Evolutionary conservation across 2,113 vertebrate species (phyloP), one percentile per base, ranked within the genome.

Genomic region (Zapus hudsonius): DNA sequence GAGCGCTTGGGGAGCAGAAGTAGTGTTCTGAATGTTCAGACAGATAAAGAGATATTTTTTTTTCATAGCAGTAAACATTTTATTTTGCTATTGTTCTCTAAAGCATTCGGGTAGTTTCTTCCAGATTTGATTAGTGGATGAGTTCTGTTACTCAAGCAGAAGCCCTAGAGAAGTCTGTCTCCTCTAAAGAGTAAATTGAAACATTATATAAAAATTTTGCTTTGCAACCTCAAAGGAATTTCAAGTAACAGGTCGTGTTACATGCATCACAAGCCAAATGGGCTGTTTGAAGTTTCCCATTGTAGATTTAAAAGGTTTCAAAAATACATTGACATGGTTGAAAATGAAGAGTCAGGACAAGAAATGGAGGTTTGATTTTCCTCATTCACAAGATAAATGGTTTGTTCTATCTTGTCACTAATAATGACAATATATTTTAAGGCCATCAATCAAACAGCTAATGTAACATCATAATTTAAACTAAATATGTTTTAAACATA

Each of bases 181-280:
- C 85, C 44, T 93, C 74, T 93, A 44, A 97, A 95, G 89, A 83
- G 31, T 91, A 72, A 92, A 94, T 93, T 89, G 82, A 96, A 95
- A 90, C 67, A 91, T 86, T 70, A 64, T 67, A 84, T 89, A 97
- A 95, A 70, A 96, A 90, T 31, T 73, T 75, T 76, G 57, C 66
- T 91, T 42, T 78, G 75, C 11, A 79, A 69, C 25, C 29, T 80
- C 0, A 92, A 40, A 94, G 40, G 13, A 55, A 59, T 96, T 93
- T 59, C 17, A 94, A 95, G 87, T 93, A 95, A 89, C 0, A 0
- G 55, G 84, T 94, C 52, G 25, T 80, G 64, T 76, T 94, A 40
- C 11, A 59, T 61, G 22, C 31, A 75, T 80, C 81, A 66, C 12
- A 38, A 87, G 59, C 74, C 96, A 96, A 97, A 66, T 2, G 74